Evolutionary conservation across 2,888 invertebrate species (phyloP), one percentile per base, ranked within the genome.

Genomic region (Ametastegia equiseti): DNA sequence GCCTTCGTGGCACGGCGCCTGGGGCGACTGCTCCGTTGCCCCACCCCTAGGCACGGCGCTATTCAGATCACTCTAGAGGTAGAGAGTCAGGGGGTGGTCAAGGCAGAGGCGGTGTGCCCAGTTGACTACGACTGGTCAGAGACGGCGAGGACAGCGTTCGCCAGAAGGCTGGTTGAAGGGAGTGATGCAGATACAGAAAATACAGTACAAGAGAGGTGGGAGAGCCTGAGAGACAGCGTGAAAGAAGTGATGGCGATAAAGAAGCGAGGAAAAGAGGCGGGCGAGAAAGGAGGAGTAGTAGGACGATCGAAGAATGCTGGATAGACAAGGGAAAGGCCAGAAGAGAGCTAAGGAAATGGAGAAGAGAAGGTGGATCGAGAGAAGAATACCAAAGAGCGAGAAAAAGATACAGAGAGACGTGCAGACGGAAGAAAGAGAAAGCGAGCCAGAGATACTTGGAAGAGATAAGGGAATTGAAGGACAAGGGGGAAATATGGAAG

Each of bases 91-190:
- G 15, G 6, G n/a, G n/a, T n/a, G 36, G 57, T 30, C 33, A 47
- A 63, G 45, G 54, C 4, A 57, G 57, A 63, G 63, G 60, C 30
- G 80, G 19, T 36, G 65, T 42, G 65, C 23, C 33, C 75, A 69
- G 57, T 45, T 36, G 39, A 45, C 2, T 36, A 50, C 65, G 45
- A 27, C 39, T 36, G 78, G 45, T 23, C 60, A 6, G 45, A 45
- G n/a, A n/a, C n/a, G n/a, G n/a, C n/a, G n/a, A n/a, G n/a, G n/a
- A n/a, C n/a, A n/a, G n/a, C n/a, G n/a, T n/a, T n/a, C n/a, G n/a
- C n/a, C n/a, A n/a, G n/a, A n/a, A n/a, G n/a, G n/a, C n/a, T n/a
- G n/a, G n/a, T n/a, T n/a, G n/a, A n/a, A n/a, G n/a, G n/a, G n/a
- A n/a, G n/a, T n/a, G n/a, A n/a, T n/a, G n/a, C n/a, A n/a, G n/a